Percentiles rank a stretch among this genome's conserved stretches.
These are phyloP conservation scores for Drosophila setosimentum DNA, from an alignment of 2,888 invertebrate genomes.

Conservation along the genomic window DNA sequence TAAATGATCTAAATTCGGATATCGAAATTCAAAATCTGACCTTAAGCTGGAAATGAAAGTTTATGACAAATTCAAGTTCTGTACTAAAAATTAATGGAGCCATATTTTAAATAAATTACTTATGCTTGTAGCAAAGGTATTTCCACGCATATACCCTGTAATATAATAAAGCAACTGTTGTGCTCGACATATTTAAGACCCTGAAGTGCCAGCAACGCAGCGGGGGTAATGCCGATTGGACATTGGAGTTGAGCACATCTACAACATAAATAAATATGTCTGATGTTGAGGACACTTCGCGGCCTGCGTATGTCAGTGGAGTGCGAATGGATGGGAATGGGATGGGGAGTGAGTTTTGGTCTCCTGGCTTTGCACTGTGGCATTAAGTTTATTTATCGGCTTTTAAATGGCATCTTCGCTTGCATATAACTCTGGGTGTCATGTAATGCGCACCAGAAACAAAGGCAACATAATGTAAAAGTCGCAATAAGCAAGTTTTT, in stretches of 20 bases:
- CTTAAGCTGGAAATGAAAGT: neutral
- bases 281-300: slow-evolving; percentile 47
- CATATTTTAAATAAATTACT: too few relatives aligned
- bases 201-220: slow-evolving; percentile 8
- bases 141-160: neutral
- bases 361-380: slow-evolving; percentile 13
- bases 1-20: neutral
- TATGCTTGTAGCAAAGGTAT: neutral
- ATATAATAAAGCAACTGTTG: neutral
- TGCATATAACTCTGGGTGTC: slow-evolving; percentile 75
- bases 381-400: slow-evolving; percentile 78
- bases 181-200: slow-evolving; percentile 7
- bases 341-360: neutral
- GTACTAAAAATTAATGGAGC: neutral
- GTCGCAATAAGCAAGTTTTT: slow-evolving; percentile 40
- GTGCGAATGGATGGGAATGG: neutral
- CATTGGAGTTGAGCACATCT: slow-evolving; percentile 18
- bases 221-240: slow-evolving; percentile 15
- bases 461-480: slow-evolving; percentile 78
- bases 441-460: slow-evolving; percentile 79
- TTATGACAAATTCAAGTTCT: neutral
- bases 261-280: slow-evolving; percentile 49
- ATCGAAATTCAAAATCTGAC: neutral
- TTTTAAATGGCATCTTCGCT: slow-evolving; percentile 80
- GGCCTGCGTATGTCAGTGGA: slow-evolving; percentile 55